phyloP scores from a whole-genome alignment of 2,113 vertebrate genomes.

The Panurus biarmicus region DNA sequence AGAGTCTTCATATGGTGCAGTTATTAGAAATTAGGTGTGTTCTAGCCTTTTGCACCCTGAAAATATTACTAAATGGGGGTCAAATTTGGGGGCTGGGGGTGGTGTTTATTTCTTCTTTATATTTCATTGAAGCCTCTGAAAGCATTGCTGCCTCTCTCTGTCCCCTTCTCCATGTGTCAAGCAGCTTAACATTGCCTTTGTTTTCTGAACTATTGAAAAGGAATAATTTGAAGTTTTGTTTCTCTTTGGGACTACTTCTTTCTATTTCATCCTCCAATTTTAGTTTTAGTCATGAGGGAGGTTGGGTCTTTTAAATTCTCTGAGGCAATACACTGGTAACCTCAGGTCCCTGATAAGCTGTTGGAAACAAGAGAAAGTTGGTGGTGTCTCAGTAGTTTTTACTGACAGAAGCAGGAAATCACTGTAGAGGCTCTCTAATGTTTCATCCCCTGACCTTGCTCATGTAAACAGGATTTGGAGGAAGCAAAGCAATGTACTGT shows the following conservation, averaged over 20 bases:
- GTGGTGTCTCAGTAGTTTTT: conserved; percentile 20
- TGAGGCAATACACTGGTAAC: background rate
- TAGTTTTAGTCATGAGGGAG: background rate
- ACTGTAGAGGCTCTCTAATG: conserved; percentile 19
- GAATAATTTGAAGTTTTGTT: background rate
- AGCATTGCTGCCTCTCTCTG: background rate
- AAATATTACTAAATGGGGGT: background rate
- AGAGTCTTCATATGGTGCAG: background rate
- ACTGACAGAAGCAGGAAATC: conserved; percentile 46
- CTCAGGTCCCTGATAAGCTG: background rate
- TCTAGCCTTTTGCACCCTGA: background rate
- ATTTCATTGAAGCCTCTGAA: background rate
- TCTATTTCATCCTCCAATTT: background rate
- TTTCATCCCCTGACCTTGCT: conserved; percentile 52
- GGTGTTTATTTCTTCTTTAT: background rate
- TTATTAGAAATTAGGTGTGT: background rate
- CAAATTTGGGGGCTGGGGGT: background rate
- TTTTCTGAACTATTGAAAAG: background rate
- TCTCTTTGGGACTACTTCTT: background rate
- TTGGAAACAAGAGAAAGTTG: conserved; percentile 40
- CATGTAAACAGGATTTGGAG: conserved; percentile 60
- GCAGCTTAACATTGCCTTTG: background rate
- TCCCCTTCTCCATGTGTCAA: background rate
- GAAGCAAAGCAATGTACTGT: conserved; percentile 37
- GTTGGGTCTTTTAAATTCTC: background rate